Conservation (phyloP, 1,140 invertebrate species). For the Eulimnadia texana region DNA sequence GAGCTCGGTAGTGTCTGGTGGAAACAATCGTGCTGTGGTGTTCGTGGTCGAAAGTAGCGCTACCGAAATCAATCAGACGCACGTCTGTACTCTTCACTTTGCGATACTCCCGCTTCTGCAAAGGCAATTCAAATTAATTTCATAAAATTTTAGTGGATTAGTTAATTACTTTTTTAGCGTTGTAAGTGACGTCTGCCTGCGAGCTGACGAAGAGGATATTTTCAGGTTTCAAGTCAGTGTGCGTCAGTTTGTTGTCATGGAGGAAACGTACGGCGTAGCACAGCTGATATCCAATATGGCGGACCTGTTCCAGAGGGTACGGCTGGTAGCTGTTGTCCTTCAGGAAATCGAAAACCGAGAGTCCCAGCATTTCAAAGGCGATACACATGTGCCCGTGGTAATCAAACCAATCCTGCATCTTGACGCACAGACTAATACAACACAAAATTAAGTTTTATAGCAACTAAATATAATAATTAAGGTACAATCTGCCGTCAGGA, state of each 20-base stretch:
- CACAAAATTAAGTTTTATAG: no score
- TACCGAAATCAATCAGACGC: constrained; percentile 95
- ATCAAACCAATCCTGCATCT: constrained; percentile 98
- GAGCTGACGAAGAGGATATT: constrained; percentile 97
- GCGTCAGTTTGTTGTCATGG: constrained; percentile 94
- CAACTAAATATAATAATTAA: not conserved
- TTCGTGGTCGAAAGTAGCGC: constrained; percentile 98
- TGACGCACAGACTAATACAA: constrained; percentile 85
- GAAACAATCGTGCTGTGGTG: constrained; percentile 99
- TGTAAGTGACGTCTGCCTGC: constrained; percentile 73
- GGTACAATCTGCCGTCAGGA: constrained; percentile 59
- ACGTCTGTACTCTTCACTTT: constrained; percentile 85
- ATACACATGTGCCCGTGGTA: constrained; percentile 99
- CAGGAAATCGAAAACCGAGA: constrained; percentile 99
- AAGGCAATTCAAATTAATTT: constrained; percentile 10
- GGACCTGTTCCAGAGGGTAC: constrained; percentile 91
- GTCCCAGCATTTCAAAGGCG: constrained; percentile 95
- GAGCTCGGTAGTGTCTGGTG: constrained; percentile 94
- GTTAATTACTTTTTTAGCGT: constrained; percentile 67
- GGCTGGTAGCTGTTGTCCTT: constrained; percentile 98
- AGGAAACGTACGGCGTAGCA: constrained; percentile 95
- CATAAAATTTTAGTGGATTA: not conserved
- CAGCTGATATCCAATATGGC: constrained; percentile 94
- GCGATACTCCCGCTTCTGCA: constrained; percentile 65
- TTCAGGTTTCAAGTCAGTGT: constrained; percentile 98